Evolutionary conservation across 2,797 vertebrate genomes (phyloP).

Genomic region (Coreius guichenoti): DNA sequence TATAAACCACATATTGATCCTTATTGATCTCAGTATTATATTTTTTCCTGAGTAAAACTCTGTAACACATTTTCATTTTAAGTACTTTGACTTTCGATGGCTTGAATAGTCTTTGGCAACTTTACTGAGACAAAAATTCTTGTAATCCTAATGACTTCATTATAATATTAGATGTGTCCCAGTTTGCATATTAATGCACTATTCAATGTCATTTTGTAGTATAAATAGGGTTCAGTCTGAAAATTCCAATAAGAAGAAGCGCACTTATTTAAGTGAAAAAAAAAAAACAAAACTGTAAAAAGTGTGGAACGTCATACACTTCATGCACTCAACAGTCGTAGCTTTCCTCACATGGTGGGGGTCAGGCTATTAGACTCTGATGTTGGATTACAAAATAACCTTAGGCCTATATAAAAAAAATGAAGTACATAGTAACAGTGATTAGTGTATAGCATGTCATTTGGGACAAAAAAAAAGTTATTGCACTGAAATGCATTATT

Average conservation of each 20-base stretch:
- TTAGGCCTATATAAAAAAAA: not conserved
- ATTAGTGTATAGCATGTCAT: not conserved
- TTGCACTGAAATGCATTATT: not conserved
- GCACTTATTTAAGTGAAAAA: too few relatives aligned
- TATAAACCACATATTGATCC: not conserved
- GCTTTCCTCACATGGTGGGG: not conserved
- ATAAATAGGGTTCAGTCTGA: not conserved
- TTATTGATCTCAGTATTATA: not conserved
- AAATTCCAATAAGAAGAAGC: not conserved
- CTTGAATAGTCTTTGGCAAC: not conserved
- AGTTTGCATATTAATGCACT: not conserved
- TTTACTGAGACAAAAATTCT: not conserved
- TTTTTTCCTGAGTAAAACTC: not conserved
- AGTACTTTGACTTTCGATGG: not conserved
- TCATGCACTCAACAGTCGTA: not conserved
- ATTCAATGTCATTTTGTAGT: not conserved
- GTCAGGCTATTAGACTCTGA: not conserved
- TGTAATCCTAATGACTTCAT: not conserved
- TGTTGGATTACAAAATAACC: not conserved
- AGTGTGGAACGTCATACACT: not conserved
- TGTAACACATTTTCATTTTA: not conserved
- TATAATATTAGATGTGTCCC: not conserved
- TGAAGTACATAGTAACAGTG: not conserved
- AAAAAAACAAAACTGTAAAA: too few relatives aligned
- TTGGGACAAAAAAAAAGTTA: not conserved